phyloP scores from a whole-genome alignment of 2,797 vertebrate species.

The Naso thynnoides region DNA sequence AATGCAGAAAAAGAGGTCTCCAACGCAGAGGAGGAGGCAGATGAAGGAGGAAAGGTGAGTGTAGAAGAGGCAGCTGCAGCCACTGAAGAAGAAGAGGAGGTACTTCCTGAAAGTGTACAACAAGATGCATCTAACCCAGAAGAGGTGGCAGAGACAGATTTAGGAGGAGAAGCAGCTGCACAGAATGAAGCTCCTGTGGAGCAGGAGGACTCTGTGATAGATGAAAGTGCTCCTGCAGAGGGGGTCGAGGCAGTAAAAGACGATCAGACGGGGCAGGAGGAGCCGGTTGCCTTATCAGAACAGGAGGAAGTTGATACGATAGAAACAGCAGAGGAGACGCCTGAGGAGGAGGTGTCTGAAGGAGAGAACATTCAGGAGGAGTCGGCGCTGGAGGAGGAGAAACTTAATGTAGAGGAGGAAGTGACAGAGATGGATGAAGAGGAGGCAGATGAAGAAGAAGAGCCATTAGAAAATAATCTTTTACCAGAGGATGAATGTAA shows the following conservation, averaged over 20 bases:
- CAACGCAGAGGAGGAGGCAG: constrained; percentile 4
- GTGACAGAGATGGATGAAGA: constrained; percentile 53
- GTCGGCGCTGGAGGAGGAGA: constrained; percentile 12
- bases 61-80: constrained; percentile 6
- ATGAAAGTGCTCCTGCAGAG: constrained; percentile 45
- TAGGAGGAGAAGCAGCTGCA: neutral
- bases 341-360: constrained; percentile 23
- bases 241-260: constrained; percentile 29
- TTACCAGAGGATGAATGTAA: constrained; percentile 67
- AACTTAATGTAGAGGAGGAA: constrained; percentile 4
- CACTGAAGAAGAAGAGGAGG: neutral
- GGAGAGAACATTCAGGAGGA: constrained; percentile 17
- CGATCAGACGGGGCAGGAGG: constrained; percentile 33
- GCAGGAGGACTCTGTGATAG: constrained; percentile 38
- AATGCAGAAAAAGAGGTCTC: constrained; percentile 5
- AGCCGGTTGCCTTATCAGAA: constrained; percentile 21
- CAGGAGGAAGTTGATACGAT: constrained; percentile 15
- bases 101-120: neutral
- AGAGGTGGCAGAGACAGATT: constrained; percentile 9
- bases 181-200: constrained; percentile 43
- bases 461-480: constrained; percentile 41
- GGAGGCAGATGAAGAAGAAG: constrained; percentile 35
- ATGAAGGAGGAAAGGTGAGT: neutral
- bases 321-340: constrained; percentile 17
- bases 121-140: neutral